Conservation (phyloP, 1,140 invertebrate species). For the Lucilia sericata region DNA sequence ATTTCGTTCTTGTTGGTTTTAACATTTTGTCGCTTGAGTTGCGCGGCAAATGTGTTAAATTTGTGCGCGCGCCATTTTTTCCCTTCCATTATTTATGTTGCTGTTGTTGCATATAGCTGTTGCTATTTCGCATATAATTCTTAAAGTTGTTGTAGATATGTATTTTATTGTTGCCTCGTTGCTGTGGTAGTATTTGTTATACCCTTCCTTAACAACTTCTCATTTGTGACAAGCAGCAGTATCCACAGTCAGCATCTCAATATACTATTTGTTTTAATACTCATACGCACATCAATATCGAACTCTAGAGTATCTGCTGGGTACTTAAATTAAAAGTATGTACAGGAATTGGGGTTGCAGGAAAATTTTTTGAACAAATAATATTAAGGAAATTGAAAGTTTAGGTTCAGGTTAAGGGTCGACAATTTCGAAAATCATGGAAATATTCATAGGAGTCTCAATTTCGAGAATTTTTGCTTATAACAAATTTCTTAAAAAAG, state of each 20-base stretch:
- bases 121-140: slow-evolving; percentile 1
- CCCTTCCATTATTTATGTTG: not conserved
- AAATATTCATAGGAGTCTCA: too few relatives aligned
- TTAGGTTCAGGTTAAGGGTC: too few relatives aligned
- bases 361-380: too few relatives aligned
- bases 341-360: too few relatives aligned
- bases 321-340: too few relatives aligned
- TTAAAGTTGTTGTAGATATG: not conserved
- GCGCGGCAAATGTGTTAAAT: slow-evolving; percentile 43
- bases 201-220: slow-evolving; percentile 16
- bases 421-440: too few relatives aligned
- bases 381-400: too few relatives aligned
- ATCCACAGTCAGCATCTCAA: not conserved
- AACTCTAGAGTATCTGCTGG: not conserved
- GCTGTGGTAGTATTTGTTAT: not conserved
- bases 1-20: slow-evolving; percentile 19
- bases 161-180: not conserved
- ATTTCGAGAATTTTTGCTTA: too few relatives aligned
- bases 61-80: slow-evolving; percentile 40
- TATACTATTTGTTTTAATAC: not conserved
- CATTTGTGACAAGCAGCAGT: slow-evolving; percentile 7
- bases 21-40: slow-evolving; percentile 42
- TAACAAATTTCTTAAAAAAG: too few relatives aligned
- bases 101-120: not conserved
- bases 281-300: not conserved